These are phyloP conservation scores for Tetramorium alpestre DNA, from an alignment of 1,140 invertebrate species.

Conservation along the genomic window DNA sequence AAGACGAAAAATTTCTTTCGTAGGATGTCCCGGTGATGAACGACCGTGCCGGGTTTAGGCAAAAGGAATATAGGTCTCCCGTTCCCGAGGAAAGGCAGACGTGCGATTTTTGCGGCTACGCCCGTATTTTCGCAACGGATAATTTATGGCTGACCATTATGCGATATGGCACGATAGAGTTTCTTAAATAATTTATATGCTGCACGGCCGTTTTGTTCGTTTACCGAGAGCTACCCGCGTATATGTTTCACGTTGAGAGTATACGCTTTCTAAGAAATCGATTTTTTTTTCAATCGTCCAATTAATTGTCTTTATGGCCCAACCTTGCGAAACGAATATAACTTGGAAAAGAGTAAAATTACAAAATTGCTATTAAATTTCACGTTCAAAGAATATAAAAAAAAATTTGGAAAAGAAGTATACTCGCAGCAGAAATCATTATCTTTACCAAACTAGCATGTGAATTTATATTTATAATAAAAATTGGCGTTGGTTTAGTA, in stretches of 20 bases:
- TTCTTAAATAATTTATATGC: constrained; percentile 76
- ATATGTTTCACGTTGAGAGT: neutral
- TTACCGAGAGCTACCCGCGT: neutral
- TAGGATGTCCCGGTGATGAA: constrained; percentile 56
- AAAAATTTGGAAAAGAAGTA: neutral
- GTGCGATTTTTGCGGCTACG: constrained; percentile 61
- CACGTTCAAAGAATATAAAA: neutral
- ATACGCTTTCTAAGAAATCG: constrained; percentile 63
- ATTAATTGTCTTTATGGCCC: constrained; percentile 67
- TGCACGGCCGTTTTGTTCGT: constrained; percentile 61
- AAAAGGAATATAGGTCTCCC: constrained; percentile 62
- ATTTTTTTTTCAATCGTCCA: constrained; percentile 50
- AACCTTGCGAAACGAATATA: constrained; percentile 42
- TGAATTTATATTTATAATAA: neutral
- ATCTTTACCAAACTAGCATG: neutral
- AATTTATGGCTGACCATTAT: constrained; percentile 73
- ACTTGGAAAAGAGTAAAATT: constrained; percentile 63
- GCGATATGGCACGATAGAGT: constrained; percentile 70
- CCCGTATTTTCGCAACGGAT: constrained; percentile 69
- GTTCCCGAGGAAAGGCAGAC: constrained; percentile 2
- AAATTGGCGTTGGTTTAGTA: neutral
- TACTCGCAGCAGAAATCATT: neutral
- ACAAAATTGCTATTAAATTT: constrained; percentile 15
- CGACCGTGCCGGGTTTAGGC: constrained; percentile 63
- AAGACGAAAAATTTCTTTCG: constrained; percentile 60